phyloP scores from a whole-genome alignment of 2,797 vertebrate genomes.

The Sylvilagus floridanus region DNA sequence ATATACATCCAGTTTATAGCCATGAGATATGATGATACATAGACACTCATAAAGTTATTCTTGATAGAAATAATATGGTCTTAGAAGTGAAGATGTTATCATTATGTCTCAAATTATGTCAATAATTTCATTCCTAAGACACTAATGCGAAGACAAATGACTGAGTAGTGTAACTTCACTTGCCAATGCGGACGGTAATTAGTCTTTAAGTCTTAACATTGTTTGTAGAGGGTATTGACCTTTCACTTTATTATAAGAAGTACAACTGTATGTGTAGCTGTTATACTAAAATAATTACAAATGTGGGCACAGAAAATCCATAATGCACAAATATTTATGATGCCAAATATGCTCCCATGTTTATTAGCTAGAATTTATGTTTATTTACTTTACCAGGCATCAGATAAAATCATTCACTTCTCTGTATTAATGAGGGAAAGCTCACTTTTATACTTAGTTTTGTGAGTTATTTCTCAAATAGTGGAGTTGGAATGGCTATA shows the following conservation, averaged over 20 bases:
- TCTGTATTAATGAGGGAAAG: constrained; percentile 13
- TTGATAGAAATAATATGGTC: neutral
- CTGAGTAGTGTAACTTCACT: neutral
- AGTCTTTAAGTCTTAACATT: constrained; percentile 10
- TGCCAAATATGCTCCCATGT: neutral
- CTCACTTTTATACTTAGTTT: neutral
- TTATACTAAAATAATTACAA: constrained; percentile 16
- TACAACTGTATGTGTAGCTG: neutral
- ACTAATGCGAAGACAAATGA: neutral
- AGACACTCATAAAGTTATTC: constrained; percentile 12
- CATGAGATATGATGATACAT: neutral
- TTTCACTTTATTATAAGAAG: neutral
- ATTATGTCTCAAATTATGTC: neutral
- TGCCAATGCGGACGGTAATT: neutral
- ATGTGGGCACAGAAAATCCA: neutral
- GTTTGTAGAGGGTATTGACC: neutral
- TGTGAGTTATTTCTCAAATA: neutral
- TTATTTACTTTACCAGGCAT: neutral
- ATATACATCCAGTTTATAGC: neutral
- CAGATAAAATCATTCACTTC: neutral
- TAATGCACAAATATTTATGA: constrained; percentile 33
- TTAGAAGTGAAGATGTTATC: neutral
- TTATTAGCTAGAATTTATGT: neutral
- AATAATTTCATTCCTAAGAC: neutral
- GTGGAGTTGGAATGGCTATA: neutral